Evolutionary conservation across 2,797 vertebrate species (phyloP), one percentile per base, ranked within the genome.

Genomic region (Rousettus madagascariensis): DNA sequence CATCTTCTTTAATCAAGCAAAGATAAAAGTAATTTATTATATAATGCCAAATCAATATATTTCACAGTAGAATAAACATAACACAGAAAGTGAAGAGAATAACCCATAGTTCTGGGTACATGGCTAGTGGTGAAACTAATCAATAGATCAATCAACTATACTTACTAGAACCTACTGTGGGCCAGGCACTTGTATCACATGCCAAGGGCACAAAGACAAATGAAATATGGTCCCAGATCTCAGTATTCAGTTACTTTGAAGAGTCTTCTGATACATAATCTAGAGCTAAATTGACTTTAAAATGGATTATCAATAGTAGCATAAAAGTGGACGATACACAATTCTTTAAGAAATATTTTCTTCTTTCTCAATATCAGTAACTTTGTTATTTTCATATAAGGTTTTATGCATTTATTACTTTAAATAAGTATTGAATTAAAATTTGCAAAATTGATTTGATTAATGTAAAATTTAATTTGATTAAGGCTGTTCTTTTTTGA

Each of bases 21-120:
- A 91, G 11, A 72, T 51, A 92, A 75, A n/a, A 93, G 28, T n/a
- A 46, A 74, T 82, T 96, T 95, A 80, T 61, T 94, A 19, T 59
- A 8, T 53, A 86, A 91, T 66, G 90, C 5, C 36, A 97, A 97
- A 59, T 72, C 65, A 79, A 79, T 49, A 83, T n/a, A 22, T 85
- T 51, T 33, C 80, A 84, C 66, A 94, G 74, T 69, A 90, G 46
- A 91, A 94, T 75, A 82, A 86, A 46, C 9, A 82, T 24, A 90
- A 38, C 6, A 41, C 30, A 71, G 78, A 72, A 46, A 63, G 16
- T 59, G 26, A 65, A 87, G 30, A 69, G 11, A 88, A 71, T 59
- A 88, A 75, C 20, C 30, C 16, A 75, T 4, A 71, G 65, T 69
- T 51, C 24, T 12, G 77, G 46, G 26, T 15, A 57, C 5, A 19